A percentile compares a stretch with the other conserved stretches of the same genome.
These are phyloP conservation scores for Cololabis saira DNA, from an alignment of 2,113 vertebrate species.

Conservation along the genomic window DNA sequence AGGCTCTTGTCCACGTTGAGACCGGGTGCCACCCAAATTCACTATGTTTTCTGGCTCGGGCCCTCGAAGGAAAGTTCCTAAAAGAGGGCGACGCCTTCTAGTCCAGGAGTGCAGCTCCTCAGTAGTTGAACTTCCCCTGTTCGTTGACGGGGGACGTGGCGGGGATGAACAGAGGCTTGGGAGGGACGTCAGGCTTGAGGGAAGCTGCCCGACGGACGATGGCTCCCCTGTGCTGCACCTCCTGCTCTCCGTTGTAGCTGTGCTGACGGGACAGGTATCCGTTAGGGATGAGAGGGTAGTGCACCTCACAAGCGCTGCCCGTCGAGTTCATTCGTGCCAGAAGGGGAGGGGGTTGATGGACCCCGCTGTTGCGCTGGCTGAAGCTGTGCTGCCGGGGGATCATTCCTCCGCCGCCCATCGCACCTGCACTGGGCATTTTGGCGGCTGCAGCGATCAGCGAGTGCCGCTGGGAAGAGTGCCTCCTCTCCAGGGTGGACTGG, in stretches of 20 bases:
- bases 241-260: constrained; percentile 81
- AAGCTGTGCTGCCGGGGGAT: constrained; percentile 86
- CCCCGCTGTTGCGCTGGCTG: constrained; percentile 73
- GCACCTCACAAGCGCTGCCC: constrained; percentile 81
- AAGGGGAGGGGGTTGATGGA: constrained; percentile 81
- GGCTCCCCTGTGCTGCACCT: constrained; percentile 78
- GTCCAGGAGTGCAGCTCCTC: constrained; percentile 59
- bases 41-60: constrained; percentile 31
- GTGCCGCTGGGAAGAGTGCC: constrained; percentile 84
- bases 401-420: constrained; percentile 59
- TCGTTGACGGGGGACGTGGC: constrained; percentile 84
- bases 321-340: constrained; percentile 87
- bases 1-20: constrained; percentile 74
- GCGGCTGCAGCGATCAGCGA: constrained; percentile 78
- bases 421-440: constrained; percentile 75
- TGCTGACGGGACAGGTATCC: constrained; percentile 83
- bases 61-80: constrained; percentile 48
- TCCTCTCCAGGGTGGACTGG: constrained; percentile 81
- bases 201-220: constrained; percentile 82
- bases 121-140: constrained; percentile 86
- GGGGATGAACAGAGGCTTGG: constrained; percentile 85
- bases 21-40: constrained; percentile 53
- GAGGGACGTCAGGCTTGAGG: constrained; percentile 83
- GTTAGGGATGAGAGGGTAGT: constrained; percentile 80
- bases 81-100: constrained; percentile 38